Conservation (phyloP, 2,888 invertebrate genomes). For the Merodon equestris region DNA sequence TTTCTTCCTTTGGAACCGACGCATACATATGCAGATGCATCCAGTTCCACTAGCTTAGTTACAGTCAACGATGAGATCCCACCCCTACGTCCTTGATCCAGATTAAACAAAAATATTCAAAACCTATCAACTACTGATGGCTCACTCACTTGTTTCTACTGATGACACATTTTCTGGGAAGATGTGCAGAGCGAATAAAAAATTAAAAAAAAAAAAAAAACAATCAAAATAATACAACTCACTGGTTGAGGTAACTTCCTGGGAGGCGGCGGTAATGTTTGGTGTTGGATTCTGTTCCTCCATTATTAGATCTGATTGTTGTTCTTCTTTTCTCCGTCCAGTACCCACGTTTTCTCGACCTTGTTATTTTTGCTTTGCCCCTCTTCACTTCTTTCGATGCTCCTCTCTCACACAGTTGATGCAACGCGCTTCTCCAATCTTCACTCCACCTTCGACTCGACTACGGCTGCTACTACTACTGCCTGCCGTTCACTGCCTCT, state of each 20-base stretch:
- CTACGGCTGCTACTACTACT: no score
- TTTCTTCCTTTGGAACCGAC: no score
- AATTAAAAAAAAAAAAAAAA: constrained; percentile 17
- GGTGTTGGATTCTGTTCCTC: constrained; percentile 71
- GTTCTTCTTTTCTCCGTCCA: constrained; percentile 37
- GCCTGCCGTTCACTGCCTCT: no score
- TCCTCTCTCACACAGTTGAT: constrained; percentile 46
- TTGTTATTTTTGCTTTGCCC: constrained; percentile 43
- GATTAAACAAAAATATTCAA: no score
- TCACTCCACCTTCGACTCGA: no score
- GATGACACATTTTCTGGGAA: constrained; percentile 1
- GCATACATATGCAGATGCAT: not conserved
- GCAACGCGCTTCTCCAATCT: constrained; percentile 39
- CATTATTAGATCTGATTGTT: constrained; percentile 53
- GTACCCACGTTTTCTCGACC: constrained; percentile 63
- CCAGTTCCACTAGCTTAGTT: not conserved
- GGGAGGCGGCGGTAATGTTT: constrained; percentile 74
- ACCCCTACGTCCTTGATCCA: no score
- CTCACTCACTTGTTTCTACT: not conserved
- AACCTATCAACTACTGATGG: no score
- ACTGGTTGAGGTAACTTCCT: constrained; percentile 78
- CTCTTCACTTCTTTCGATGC: constrained; percentile 56
- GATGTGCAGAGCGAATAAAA: not conserved
- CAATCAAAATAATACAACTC: no score
- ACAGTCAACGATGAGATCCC: no score